A percentile compares a stretch with the other conserved stretches of the same genome.
Evolutionary conservation across 2,888 invertebrate species (phyloP).

Genomic region (Epiblema foenella): DNA sequence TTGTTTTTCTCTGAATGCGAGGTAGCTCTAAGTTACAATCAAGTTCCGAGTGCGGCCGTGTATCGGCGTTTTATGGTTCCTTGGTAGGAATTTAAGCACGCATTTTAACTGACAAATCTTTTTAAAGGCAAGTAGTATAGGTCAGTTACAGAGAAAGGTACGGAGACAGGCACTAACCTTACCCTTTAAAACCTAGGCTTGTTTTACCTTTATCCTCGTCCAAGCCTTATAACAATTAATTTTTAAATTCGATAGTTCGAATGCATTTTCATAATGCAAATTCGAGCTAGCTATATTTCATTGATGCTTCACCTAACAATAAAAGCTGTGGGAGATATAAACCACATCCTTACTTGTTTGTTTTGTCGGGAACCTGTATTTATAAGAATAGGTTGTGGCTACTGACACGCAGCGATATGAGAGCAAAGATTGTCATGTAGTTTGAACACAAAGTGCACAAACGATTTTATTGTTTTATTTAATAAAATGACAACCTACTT

Average conservation of each 20-base stretch:
- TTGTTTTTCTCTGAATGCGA: constrained; percentile 64
- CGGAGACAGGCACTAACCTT: no score
- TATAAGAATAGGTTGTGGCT: constrained; percentile 20
- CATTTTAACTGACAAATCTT: background rate
- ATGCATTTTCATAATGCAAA: constrained; percentile 60
- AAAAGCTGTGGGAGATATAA: constrained; percentile 55
- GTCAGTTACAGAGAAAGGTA: no score
- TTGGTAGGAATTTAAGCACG: constrained; percentile 14
- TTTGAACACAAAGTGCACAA: constrained; percentile 10
- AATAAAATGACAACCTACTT: background rate
- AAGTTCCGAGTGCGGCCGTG: constrained; percentile 35
- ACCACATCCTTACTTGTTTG: constrained; percentile 60
- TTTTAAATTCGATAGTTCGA: constrained; percentile 60
- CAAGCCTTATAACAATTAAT: no score
- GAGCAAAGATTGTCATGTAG: constrained; percentile 18
- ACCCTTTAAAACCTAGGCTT: no score
- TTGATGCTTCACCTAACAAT: constrained; percentile 57
- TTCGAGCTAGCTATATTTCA: constrained; percentile 62
- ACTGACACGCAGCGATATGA: constrained; percentile 24
- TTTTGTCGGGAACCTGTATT: constrained; percentile 50
- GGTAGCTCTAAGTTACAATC: constrained; percentile 54
- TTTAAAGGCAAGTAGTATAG: background rate
- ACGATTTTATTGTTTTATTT: background rate
- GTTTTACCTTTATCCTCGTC: no score
- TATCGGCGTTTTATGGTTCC: constrained; percentile 33